Evolutionary conservation across 2,797 vertebrate species (phyloP).

Genomic region (Neoniphon sammara): DNA sequence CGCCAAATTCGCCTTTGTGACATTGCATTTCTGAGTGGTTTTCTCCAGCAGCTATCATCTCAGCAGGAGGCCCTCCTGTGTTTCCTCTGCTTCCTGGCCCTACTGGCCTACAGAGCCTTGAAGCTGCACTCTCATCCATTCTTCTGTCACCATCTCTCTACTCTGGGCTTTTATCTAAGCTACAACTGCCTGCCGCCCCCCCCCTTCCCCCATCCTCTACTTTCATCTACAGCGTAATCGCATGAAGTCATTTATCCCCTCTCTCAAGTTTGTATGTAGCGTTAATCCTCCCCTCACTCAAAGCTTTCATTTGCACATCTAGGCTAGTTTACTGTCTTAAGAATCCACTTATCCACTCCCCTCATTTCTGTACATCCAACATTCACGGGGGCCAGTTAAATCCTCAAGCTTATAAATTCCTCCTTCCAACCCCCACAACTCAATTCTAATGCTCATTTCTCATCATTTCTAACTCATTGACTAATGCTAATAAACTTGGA

Average conservation of each 20-base stretch:
- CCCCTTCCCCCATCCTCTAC: slow-evolving; percentile 13
- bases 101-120: slow-evolving; percentile 43
- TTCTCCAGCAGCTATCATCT: slow-evolving; percentile 49
- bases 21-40: slow-evolving; percentile 31
- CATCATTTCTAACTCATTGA: background rate
- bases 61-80: slow-evolving; percentile 42
- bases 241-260: slow-evolving; percentile 34
- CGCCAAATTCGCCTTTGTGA: slow-evolving; percentile 6
- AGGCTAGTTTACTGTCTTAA: slow-evolving; percentile 16
- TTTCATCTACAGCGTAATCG: slow-evolving; percentile 47
- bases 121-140: slow-evolving; percentile 50
- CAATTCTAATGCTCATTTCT: too few species aligned
- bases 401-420: slow-evolving; percentile 40
- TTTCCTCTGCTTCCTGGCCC: slow-evolving; percentile 46
- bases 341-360: slow-evolving; percentile 39
- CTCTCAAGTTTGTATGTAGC: slow-evolving; percentile 20
- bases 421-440: slow-evolving; percentile 35
- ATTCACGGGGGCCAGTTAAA: slow-evolving; percentile 38
- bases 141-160: slow-evolving; percentile 34
- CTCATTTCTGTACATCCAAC: slow-evolving; percentile 43
- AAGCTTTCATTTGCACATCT: slow-evolving; percentile 49
- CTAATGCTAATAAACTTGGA: slow-evolving; percentile 34
- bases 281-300: slow-evolving; percentile 35
- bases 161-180: slow-evolving; percentile 44
- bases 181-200: slow-evolving; percentile 9